Conservation (phyloP, 92 coral and sea anemone species). For the Diadumene lineata region DNA sequence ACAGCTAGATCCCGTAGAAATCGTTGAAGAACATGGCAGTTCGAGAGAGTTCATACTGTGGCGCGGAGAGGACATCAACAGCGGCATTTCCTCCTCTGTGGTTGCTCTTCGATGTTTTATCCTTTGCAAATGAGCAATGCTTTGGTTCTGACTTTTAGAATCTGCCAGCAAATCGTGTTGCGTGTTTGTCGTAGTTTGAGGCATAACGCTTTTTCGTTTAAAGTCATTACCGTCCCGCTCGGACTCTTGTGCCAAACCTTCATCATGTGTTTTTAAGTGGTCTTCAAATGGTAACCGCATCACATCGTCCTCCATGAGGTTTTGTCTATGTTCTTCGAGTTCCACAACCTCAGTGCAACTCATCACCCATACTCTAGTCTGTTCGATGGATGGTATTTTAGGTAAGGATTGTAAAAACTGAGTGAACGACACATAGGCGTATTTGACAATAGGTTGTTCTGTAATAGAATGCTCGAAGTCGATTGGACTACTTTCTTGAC, state of each 20-base stretch:
- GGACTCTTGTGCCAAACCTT: not conserved
- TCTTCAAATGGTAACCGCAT: not conserved
- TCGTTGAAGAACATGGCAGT: not conserved
- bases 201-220: not conserved
- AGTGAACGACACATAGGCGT: not conserved
- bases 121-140: too few relatives aligned
- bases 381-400: constrained; percentile 2
- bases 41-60: not conserved
- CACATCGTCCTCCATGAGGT: not conserved
- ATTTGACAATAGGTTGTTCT: not conserved
- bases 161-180: not conserved
- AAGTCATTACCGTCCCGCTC: not conserved
- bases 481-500: not conserved
- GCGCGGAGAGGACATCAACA: not conserved
- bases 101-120: not conserved
- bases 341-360: constrained; percentile 12
- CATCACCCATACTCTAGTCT: not conserved
- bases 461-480: not conserved
- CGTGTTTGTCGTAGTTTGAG: not conserved
- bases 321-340: not conserved
- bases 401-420: constrained; percentile 7
- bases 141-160: not conserved
- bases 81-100: not conserved
- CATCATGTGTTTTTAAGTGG: not conserved
- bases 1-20: not conserved